These are phyloP conservation scores for Heliconius congener DNA, from an alignment of 1,140 invertebrate genomes.

Conservation along the genomic window DNA sequence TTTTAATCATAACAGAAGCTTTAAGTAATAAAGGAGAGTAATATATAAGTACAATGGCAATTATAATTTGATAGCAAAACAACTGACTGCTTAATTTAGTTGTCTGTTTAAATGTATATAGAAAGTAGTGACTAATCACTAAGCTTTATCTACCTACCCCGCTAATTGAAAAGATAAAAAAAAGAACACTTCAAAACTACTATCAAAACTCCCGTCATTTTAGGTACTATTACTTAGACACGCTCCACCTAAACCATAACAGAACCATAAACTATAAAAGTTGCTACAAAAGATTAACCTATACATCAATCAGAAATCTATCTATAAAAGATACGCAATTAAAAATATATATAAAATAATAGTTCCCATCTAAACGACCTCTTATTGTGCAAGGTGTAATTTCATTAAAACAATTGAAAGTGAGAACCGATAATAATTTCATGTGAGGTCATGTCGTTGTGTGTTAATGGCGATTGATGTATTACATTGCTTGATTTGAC, in stretches of 20 bases:
- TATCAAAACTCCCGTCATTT: too few relatives aligned
- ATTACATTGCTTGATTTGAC: slow-evolving; percentile 28
- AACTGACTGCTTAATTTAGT: not conserved
- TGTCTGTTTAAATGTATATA: too few relatives aligned
- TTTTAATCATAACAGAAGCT: too few relatives aligned
- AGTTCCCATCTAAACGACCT: not conserved
- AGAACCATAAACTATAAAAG: not conserved
- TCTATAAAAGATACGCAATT: slow-evolving; percentile 24
- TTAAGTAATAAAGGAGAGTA: too few relatives aligned
- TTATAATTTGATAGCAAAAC: not conserved
- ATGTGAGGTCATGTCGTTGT: slow-evolving; percentile 46
- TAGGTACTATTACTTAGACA: not conserved
- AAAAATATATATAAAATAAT: slow-evolving; percentile 8
- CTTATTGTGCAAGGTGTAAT: slow-evolving; percentile 34
- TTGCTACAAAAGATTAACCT: not conserved
- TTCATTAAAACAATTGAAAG: slow-evolving; percentile 73
- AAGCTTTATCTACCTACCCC: too few relatives aligned
- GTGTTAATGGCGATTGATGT: slow-evolving; percentile 45
- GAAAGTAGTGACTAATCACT: too few relatives aligned
- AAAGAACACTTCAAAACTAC: too few relatives aligned
- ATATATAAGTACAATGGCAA: not conserved
- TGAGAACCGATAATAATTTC: slow-evolving; percentile 42
- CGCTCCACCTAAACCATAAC: not conserved
- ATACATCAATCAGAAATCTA: slow-evolving; percentile 33
- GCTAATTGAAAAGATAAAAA: too few relatives aligned